Percentiles rank a stretch among this genome's conserved stretches.
These are phyloP conservation scores for Encarsia formosa DNA, from an alignment of 2,888 invertebrate genomes.

Conservation along the genomic window DNA sequence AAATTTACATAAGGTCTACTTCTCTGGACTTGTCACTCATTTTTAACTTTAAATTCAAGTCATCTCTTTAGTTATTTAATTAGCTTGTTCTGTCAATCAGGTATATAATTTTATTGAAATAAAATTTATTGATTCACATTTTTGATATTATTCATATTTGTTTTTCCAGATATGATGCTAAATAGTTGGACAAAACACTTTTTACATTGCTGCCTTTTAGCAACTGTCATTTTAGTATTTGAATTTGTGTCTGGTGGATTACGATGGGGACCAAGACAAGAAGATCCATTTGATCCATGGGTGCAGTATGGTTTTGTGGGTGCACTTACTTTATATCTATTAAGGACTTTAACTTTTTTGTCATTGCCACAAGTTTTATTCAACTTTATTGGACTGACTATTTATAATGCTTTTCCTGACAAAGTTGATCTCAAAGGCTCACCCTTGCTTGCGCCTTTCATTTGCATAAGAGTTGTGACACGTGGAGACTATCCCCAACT, in stretches of 20 bases:
- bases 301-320: slow-evolving; percentile 73
- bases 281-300: slow-evolving; percentile 72
- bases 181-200: slow-evolving; percentile 73
- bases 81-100: no score
- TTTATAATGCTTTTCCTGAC: slow-evolving; percentile 93
- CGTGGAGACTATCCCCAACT: slow-evolving; percentile 90
- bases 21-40: no score
- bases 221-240: slow-evolving; percentile 70
- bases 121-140: no score
- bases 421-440: slow-evolving; percentile 85
- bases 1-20: no score
- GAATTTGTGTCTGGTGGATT: slow-evolving; percentile 53
- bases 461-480: slow-evolving; percentile 91
- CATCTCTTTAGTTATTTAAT: no score
- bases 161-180: slow-evolving; percentile 49
- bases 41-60: no score
- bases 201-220: slow-evolving; percentile 72
- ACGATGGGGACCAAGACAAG: slow-evolving; percentile 46
- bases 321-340: slow-evolving; percentile 69
- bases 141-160: no score
- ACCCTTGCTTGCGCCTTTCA: slow-evolving; percentile 86
- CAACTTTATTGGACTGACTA: slow-evolving; percentile 79
- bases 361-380: slow-evolving; percentile 87
- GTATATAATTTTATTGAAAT: no score
- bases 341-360: slow-evolving; percentile 77